Base-by-base conservation (phyloP, 1,140 invertebrate genomes). In the Drosophila nebulosa region DNA sequence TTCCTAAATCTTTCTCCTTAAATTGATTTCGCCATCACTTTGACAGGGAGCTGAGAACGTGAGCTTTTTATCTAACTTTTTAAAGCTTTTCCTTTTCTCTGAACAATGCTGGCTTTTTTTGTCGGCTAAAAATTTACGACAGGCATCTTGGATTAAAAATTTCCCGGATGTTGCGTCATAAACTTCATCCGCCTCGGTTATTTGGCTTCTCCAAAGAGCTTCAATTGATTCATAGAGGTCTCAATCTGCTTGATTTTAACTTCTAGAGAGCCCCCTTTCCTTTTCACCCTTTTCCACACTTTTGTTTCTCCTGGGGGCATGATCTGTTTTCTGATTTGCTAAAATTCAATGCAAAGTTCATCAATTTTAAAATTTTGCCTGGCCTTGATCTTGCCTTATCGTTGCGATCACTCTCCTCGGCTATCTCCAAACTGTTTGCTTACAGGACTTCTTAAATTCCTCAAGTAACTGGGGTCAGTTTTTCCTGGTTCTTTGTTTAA, bases 1-100 rank as follows among this genome's bases (percentile, higher is more conserved):
- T 90, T 92, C 24, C 90, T 10, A 94, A 79, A 86, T 94, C 92
- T 22, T 92, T 91, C 72, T 94, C 92, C 61, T 93, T 92, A 0
- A 93, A 42, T 79, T 89, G 14, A 94, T 92, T 73, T 93, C 92
- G 92, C 92, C 46, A 91, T 91, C 7, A 92, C 59, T 90, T 92
- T 0, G 92, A 90, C 69, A 92, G 90, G 68, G 89, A 90, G 6
- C 79, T 90, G 1, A 91, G 10, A 78, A 77, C 1, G 84, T 88
- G 0, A 91, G 61, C 22, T 79, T 58, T 21, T 79, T 64, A 56
- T 91, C 89, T 4, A 92, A 22, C 27, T 90, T 72, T 35, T 79
- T 78, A 22, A 92, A 88, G 5, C 74, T 79, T 10, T 53, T 50
- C 51, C 91, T 79, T 27, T 92, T 68, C 56, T 90, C 77, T 3